These are phyloP conservation scores for Rhingia rostrata DNA, from an alignment of 2,888 invertebrate genomes.

Conservation along the genomic window DNA sequence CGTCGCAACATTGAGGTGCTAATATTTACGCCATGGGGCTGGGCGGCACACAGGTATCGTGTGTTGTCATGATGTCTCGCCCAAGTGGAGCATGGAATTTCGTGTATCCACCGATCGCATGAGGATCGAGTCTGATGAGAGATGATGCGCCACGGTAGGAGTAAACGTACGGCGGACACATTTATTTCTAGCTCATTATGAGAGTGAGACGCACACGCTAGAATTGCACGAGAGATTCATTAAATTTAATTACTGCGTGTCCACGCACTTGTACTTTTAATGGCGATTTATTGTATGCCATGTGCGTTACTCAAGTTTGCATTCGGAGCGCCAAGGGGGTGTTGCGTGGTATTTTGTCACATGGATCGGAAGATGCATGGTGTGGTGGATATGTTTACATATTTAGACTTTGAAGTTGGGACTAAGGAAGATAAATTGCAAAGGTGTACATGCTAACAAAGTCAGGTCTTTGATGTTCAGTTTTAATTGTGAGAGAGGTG, in stretches of 20 bases:
- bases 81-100: slow-evolving; percentile 71
- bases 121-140: slow-evolving; percentile 32
- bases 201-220: slow-evolving; percentile 61
- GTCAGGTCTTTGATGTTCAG: too few species aligned
- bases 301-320: slow-evolving; percentile 47
- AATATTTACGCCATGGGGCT: slow-evolving; percentile 58
- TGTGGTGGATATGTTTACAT: slow-evolving; percentile 13
- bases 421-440: slow-evolving; percentile 41
- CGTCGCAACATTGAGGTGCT: slow-evolving; percentile 66
- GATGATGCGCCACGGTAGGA: slow-evolving; percentile 42
- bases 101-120: slow-evolving; percentile 26
- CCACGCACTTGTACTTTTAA: slow-evolving; percentile 74
- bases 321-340: slow-evolving; percentile 7
- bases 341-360: slow-evolving; percentile 26
- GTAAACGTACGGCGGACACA: slow-evolving; percentile 56
- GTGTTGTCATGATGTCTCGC: slow-evolving; percentile 70
- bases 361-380: slow-evolving; percentile 3
- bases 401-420: slow-evolving; percentile 1
- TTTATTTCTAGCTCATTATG: slow-evolving; percentile 74
- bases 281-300: slow-evolving; percentile 71
- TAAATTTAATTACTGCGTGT: slow-evolving; percentile 73
- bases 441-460: slow-evolving; percentile 18
- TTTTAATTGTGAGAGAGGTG: too few species aligned
- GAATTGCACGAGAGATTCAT: slow-evolving; percentile 69
- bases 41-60: slow-evolving; percentile 50